Conservation (phyloP, 2,113 vertebrate genomes). For the Rafetus swinhoei region DNA sequence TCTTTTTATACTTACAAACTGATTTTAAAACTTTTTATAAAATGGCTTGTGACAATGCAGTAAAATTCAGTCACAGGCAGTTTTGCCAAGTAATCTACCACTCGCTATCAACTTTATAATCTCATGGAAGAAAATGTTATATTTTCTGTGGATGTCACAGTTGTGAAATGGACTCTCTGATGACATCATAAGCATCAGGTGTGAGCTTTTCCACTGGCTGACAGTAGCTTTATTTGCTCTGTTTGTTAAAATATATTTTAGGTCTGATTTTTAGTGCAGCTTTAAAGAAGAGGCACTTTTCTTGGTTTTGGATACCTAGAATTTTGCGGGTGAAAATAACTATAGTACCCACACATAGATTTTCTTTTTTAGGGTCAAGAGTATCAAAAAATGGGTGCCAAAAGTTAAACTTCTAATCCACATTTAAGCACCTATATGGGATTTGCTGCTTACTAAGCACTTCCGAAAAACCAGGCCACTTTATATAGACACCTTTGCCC, state of each 20-base stretch:
- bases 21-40: not conserved
- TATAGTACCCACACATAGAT: not conserved
- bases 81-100: not conserved
- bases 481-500: not conserved
- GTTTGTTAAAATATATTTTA: not conserved
- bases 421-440: not conserved
- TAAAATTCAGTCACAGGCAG: not conserved
- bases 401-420: not conserved
- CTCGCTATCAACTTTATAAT: not conserved
- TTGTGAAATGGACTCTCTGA: not conserved
- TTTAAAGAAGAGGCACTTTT: not conserved
- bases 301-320: not conserved
- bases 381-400: not conserved
- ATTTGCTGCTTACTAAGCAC: not conserved
- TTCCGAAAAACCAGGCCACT: not conserved
- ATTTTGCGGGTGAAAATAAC: not conserved
- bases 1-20: not conserved
- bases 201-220: not conserved
- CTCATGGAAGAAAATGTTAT: not conserved
- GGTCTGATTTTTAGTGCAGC: not conserved
- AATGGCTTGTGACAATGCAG: not conserved
- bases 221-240: not conserved
- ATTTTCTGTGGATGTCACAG: not conserved
- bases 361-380: not conserved
- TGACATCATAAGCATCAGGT: not conserved